Base-by-base conservation (phyloP, 2,113 vertebrate species). In the Leptobrachium ailaonicum region DNA sequence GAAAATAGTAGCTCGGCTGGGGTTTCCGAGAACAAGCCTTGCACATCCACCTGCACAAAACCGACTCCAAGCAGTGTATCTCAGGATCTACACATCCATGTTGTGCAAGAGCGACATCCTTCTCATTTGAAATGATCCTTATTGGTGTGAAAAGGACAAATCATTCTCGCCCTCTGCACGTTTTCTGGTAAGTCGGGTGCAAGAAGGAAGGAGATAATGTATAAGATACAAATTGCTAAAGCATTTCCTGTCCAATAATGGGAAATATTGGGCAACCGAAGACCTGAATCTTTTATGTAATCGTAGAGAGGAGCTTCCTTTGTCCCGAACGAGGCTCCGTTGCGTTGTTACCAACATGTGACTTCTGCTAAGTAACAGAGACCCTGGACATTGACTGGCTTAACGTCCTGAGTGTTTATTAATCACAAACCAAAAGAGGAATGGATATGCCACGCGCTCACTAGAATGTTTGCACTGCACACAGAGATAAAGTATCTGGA, bases 241-340 rank as follows among this genome's bases (percentile, higher is more conserved):
- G 71, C 41, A 60, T 74, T 74, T 80, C 78, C 78, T 80, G 78
- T 47, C 44, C 71, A 60, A 47, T 69, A 62, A 74, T 80, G 71
- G 56, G 78, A 80, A 80, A 58, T 80, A 68, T 80, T 80, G 71
- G 62, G 78, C 6, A 80, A 80, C 12, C 14, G 0, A 12, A 41
- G 71, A 66, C 44, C 10, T 6, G 14, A 40, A 40, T 13, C 20
- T 12, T 73, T 80, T 58, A 66, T 80, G 71, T 79, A 79, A 79
- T 7, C 14, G 12, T 50, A 47, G 62, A 44, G 54, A 68, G 11
- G 41, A 4, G 6, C 63, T 73, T 73, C 71, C 45, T 20, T 41
- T 50, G 40, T 50, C 32, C 50, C 9, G 32, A 2, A 53, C 43
- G 20, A 13, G 6, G 11, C 43, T 62, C 20, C 8, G 6, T 66